Evolutionary conservation across 2,797 vertebrate species (phyloP), one percentile per base, ranked within the genome.

Genomic region (Sparidentex hasta): DNA sequence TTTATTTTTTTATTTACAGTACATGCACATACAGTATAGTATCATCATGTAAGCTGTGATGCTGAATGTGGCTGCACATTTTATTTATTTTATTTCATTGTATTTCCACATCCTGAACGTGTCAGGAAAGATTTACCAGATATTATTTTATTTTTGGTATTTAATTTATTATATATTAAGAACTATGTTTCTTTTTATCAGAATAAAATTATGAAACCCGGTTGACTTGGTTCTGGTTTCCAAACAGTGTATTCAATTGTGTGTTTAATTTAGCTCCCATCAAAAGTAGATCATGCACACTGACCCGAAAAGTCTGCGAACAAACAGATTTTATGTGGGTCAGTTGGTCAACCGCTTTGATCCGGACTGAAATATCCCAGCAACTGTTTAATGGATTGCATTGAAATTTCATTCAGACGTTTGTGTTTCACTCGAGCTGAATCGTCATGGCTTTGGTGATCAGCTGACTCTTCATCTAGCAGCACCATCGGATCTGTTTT

Each of bases 171-270:
- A 79, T 86, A 69, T 75, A 74, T 61, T 85, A 67, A 84, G 50
- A 91, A 75, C 75, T 76, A 43, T 77, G 82, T 77, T 88, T 87
- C 71, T 90, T 91, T 94, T 91, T 87, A 91, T 87, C 57, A 84
- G 62, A 95, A 93, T 95, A 94, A 94, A 95, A 65, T 76, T 77
- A 76, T 85, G 47, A 83, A 78, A 82, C 65, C 21, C 38, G 2
- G 46, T 57, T 69, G 9, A 52, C 56, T 61, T 23, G 23, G 7
- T 7, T 70, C 21, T 55, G n/a, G 13, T 80, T 65, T 67, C 20
- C 58, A 16, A 38, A 44, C 23, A 44, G 33, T 46, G 33, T 46
- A 25, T 27, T 46, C 7, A 38, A 38, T 38, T 38, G 38, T 38
- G 38, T 38, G 11, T 23, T 65, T 75, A 8, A 27, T 65, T 65